Evolutionary conservation across 23 tunicate genomes (phyloP), one percentile per base, ranked within the genome.

Genomic region (Corella eumyota): DNA sequence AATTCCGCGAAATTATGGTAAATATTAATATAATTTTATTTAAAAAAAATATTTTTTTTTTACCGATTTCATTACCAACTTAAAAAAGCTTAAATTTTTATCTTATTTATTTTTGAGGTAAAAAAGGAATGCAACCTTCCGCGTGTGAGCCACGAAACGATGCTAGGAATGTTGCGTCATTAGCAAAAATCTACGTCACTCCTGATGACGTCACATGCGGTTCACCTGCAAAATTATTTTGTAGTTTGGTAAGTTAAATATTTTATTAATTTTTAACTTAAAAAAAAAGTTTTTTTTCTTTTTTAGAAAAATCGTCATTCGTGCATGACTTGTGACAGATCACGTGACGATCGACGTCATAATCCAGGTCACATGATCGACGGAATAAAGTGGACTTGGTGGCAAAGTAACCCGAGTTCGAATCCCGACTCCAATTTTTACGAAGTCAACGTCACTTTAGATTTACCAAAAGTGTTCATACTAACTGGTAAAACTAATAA

Each of bases 131-230:
- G 26, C 44, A 5, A 3, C 45, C 45, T 15, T 22, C 11, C 0
- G 67, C 77, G 30, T 75, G 81, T 48, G 81, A 75, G 65, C 81
- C 81, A 17, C 29, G 66, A 5, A 65, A 75, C 57, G 26, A 56
- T 13, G 32, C 26, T 3, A 25, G 24, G 35, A 56, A 79, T 34
- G 60, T 70, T 7, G 87, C 87, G 1, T 19, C 72, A 19, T 26
- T 74, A 33, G 81, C 62, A 34, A 68, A 40, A 25, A 65, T 83
- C n/a, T 32, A 27, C 25, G 70, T 83, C 6, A 44, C 50, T 54
- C 92, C 92, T 6, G 52, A 37, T 4, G 68, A 62, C 63, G 92
- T 76, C 0, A 74, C 92, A 1, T 83, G 92, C 38, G 81, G 92
- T 20, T 56, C 60, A 2, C 71, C 76, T 25, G 53, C 52, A 15